A percentile compares a stretch with the other conserved stretches of the same genome.
phyloP scores from a whole-genome alignment of 1,140 invertebrate genomes.

The Rhopalosiphum maidis region DNA sequence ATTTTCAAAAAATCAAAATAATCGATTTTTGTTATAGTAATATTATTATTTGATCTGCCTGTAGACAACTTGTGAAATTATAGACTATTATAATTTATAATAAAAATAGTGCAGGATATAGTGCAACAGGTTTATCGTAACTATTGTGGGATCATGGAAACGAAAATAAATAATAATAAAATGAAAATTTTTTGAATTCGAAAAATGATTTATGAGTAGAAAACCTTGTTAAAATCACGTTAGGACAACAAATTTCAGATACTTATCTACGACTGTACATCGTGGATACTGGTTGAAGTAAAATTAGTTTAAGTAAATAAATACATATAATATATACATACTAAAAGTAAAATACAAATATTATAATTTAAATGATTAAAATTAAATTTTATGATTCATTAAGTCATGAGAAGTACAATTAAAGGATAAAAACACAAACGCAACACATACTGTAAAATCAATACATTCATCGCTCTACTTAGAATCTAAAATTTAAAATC shows the following conservation, averaged over 20 bases:
- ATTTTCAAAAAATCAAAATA: not conserved
- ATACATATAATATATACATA: too few relatives aligned
- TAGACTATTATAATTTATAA: not conserved
- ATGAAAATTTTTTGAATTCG: not conserved
- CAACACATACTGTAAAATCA: too few relatives aligned
- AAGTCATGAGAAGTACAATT: too few relatives aligned
- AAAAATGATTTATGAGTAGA: not conserved
- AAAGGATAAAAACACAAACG: too few relatives aligned
- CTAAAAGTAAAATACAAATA: too few relatives aligned
- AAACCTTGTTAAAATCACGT: too few relatives aligned
- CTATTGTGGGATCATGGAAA: too few relatives aligned
- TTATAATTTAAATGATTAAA: too few relatives aligned
- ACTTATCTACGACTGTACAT: not conserved
- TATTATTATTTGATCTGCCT: not conserved
- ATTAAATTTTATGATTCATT: too few relatives aligned
- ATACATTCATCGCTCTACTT: too few relatives aligned
- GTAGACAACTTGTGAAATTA: not conserved
- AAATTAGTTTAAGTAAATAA: too few relatives aligned
- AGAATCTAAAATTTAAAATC: not conserved
- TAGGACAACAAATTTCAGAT: not conserved
- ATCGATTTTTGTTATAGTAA: not conserved
- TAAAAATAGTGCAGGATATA: not conserved
- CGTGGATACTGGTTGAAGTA: too few relatives aligned
- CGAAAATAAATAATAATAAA: not conserved
- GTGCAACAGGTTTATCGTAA: not conserved